Evolutionary conservation across 2,888 invertebrate species (phyloP).

Genomic region (Phyllotreta cruciferae): DNA sequence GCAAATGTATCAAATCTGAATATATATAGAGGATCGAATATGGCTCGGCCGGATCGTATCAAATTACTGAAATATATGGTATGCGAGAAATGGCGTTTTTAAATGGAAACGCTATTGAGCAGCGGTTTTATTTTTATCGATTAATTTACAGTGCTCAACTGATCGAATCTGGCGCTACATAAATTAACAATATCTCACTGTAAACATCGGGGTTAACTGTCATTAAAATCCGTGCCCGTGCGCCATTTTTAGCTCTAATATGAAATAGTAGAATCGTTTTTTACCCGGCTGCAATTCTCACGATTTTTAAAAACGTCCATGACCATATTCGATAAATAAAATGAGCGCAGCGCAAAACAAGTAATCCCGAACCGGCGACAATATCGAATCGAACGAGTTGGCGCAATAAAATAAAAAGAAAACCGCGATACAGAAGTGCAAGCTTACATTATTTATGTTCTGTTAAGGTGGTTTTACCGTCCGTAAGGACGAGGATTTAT

Average conservation of each 20-base stretch:
- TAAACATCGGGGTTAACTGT: too few species aligned
- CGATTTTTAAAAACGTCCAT: too few species aligned
- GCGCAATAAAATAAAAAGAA: conserved; percentile 38
- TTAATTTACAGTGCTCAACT: not conserved
- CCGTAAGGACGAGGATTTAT: conserved; percentile 55
- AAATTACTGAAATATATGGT: conserved; percentile 40
- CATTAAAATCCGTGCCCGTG: too few species aligned
- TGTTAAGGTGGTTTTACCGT: conserved; percentile 53
- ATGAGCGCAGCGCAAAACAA: conserved; percentile 8
- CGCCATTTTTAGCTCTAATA: too few species aligned
- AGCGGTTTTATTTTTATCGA: conserved; percentile 7
- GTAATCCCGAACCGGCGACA: conserved; percentile 20
- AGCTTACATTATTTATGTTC: conserved; percentile 52
- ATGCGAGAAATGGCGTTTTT: not conserved
- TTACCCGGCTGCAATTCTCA: too few species aligned
- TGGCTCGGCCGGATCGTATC: conserved; percentile 33
- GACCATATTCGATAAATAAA: too few species aligned
- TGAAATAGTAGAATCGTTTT: too few species aligned
- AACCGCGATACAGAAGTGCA: conserved; percentile 43
- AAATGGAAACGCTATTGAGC: not conserved
- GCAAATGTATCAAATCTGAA: conserved; percentile 44
- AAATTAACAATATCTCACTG: too few species aligned
- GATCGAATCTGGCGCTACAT: too few species aligned
- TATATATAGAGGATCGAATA: conserved; percentile 37
- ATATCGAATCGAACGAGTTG: conserved; percentile 27